phyloP scores from a whole-genome alignment of 1,140 invertebrate genomes.

The Chrysoperla carnea region DNA sequence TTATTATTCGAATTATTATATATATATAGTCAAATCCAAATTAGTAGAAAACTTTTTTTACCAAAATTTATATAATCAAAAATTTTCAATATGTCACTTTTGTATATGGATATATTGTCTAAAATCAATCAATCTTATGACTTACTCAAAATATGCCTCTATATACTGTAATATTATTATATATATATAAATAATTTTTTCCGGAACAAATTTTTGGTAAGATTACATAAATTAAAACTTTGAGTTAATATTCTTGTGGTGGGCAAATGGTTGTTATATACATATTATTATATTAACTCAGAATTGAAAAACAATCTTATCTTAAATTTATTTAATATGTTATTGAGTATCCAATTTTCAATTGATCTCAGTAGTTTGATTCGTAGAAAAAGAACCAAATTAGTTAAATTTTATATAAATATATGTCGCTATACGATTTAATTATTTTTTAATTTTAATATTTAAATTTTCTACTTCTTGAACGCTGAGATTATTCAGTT shows the following conservation, averaged over 20 bases:
- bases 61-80: too few relatives aligned
- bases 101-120: neutral
- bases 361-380: neutral
- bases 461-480: neutral
- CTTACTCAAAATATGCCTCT: neutral
- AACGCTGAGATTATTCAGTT: slow-evolving; percentile 1
- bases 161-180: neutral
- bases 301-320: neutral
- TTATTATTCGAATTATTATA: too few relatives aligned
- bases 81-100: neutral
- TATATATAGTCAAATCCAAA: too few relatives aligned
- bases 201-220: too few relatives aligned
- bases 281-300: too few relatives aligned
- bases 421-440: too few relatives aligned
- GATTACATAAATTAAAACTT: too few relatives aligned
- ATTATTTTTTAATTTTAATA: neutral
- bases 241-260: too few relatives aligned
- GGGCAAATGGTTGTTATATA: too few relatives aligned
- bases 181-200: neutral
- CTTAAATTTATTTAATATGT: neutral
- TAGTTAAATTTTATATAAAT: neutral
- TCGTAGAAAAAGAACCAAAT: neutral
- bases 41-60: too few relatives aligned
- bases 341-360: neutral
- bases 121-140: slow-evolving; percentile 1